A percentile compares a stretch with the other conserved stretches of the same genome.
Conservation (phyloP, 2,113 vertebrate species). For the Amia ocellicauda region DNA sequence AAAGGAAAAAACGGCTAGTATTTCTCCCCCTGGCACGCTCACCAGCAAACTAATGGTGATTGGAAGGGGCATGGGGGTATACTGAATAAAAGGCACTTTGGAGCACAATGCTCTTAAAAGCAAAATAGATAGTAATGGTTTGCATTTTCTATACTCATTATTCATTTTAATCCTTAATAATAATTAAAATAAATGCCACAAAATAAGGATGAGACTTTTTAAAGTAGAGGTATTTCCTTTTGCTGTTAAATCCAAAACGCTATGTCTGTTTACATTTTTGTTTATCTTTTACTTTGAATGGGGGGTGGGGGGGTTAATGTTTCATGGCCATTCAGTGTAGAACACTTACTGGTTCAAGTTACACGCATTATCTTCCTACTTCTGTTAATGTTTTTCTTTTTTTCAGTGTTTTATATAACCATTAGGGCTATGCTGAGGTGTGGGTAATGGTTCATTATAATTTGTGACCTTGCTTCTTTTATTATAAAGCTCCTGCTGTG, state of each 20-base stretch:
- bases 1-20: background rate
- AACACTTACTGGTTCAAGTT: slow-evolving; percentile 28
- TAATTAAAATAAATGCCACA: no score
- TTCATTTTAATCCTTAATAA: no score
- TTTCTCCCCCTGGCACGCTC: background rate
- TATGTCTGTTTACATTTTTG: no score
- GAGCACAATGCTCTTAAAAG: background rate
- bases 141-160: no score
- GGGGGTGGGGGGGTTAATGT: no score
- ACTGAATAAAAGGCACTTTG: background rate
- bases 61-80: background rate
- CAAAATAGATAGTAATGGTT: background rate
- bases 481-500: slow-evolving; percentile 13
- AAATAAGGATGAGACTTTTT: no score
- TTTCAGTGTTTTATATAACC: slow-evolving; percentile 35
- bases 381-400: slow-evolving; percentile 41
- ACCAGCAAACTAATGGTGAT: background rate
- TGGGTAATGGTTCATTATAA: slow-evolving; percentile 35
- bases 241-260: no score
- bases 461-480: slow-evolving; percentile 40
- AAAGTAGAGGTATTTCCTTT: no score
- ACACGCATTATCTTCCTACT: slow-evolving; percentile 40
- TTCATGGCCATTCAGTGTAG: no score
- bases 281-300: no score
- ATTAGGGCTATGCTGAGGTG: slow-evolving; percentile 33